These are phyloP conservation scores for Pardosa pseudoannulata DNA, from an alignment of 2,888 invertebrate genomes.

Conservation along the genomic window DNA sequence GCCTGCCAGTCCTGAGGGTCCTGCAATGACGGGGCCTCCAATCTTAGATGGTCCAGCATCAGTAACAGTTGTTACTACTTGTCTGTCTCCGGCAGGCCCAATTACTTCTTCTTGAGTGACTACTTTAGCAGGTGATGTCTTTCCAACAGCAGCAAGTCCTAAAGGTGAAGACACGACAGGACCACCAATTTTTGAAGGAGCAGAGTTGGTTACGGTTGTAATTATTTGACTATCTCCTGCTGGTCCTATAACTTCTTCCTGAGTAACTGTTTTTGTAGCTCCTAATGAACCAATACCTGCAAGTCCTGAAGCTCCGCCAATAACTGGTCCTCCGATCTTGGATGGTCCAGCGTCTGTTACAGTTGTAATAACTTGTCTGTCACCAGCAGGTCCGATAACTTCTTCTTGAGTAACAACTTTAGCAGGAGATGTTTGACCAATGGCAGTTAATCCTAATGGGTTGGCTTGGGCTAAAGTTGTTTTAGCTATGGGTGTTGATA, in stretches of 20 bases:
- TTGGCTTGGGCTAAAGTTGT: not conserved
- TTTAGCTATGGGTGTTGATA: slow-evolving; percentile 1
- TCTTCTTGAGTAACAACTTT: slow-evolving; percentile 16
- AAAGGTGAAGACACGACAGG: not conserved
- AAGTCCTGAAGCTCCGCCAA: slow-evolving; percentile 17
- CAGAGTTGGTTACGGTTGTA: slow-evolving; percentile 39
- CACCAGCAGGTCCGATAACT: slow-evolving; percentile 21
- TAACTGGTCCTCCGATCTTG: slow-evolving; percentile 35
- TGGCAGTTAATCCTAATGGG: not conserved
- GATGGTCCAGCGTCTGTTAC: not conserved
- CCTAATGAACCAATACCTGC: not conserved
- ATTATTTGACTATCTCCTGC: slow-evolving; percentile 26
- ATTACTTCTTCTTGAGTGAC: slow-evolving; percentile 58
- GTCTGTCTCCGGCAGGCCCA: slow-evolving; percentile 47
- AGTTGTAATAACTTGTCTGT: not conserved
- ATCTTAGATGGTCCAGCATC: slow-evolving; percentile 46
- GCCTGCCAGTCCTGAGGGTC: not conserved
- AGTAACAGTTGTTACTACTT: slow-evolving; percentile 45
- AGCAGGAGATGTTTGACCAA: not conserved
- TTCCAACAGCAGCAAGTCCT: slow-evolving; percentile 28
- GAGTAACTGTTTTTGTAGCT: slow-evolving; percentile 8
- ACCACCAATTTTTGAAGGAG: not conserved
- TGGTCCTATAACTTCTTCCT: slow-evolving; percentile 44
- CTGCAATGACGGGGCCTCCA: slow-evolving; percentile 24
- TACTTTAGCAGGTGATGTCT: slow-evolving; percentile 4